Base-by-base conservation (phyloP, 2,113 vertebrate genomes). In the Hoplias malabaricus region DNA sequence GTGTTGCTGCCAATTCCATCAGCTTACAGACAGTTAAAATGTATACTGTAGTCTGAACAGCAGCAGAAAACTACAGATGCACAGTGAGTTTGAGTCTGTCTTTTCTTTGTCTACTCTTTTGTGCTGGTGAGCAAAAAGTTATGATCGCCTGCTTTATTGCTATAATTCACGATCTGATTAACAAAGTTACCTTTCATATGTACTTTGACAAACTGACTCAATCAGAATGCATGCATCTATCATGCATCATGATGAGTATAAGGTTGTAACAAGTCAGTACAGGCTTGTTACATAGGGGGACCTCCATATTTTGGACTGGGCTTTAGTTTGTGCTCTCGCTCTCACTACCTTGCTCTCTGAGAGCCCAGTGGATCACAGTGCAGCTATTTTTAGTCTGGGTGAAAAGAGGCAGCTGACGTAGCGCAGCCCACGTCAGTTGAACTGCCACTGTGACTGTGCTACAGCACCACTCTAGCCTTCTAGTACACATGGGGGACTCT, bases 371-470 rank as follows among this genome's bases (percentile, higher is more conserved):
- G 87, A 88, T 85, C 90, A 88, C 84, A 85, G 86, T 85, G 86
- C 78, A 53, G 82, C 89, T 93, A 93, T 93, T 90, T 89, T 90
- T 92, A 93, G 91, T 86, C 3, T 72, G 84, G 84, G 85, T 90
- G 90, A 87, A 91, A 87, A 90, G 88, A 93, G 87, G 90, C 87
- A 90, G 89, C 90, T 92, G 92, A 93, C 84, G 85, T 92, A 89
- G 89, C 89, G 87, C 85, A 89, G 89, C 87, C 89, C 85, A 89
- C 91, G 90, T 91, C 91, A 90, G 90, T 88, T 86, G 89, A 88
- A 88, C 90, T 84, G 87, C 88, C 87, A 84, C 88, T 88, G 87
- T 89, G 89, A 88, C 88, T 84, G 86, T 85, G 84, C 86, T 90
- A 62, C 46, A 77, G 79, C 66, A 75, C 33, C 40, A 42, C 33